A percentile compares a stretch with the other conserved stretches of the same genome.
Evolutionary conservation across 2,888 invertebrate genomes (phyloP).

Genomic region (Ormyrus pomaceus): DNA sequence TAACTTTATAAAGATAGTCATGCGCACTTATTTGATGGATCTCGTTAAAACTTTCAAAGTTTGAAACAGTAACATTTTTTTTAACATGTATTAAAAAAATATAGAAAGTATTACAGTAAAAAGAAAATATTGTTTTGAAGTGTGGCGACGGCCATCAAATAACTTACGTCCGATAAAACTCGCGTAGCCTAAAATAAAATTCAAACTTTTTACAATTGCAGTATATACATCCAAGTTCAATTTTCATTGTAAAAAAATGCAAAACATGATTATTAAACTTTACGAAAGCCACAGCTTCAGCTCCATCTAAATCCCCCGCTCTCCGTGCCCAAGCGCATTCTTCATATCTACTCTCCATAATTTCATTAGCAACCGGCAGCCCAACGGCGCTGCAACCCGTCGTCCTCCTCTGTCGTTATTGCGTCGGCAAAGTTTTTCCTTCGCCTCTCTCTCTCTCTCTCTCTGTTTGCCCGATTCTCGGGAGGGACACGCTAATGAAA

Average conservation of each 20-base stretch:
- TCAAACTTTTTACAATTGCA: too few relatives aligned
- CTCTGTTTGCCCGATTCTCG: slow-evolving; percentile 17
- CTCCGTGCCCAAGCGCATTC: neutral
- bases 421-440: slow-evolving; percentile 29
- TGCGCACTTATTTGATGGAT: too few relatives aligned
- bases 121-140: too few relatives aligned
- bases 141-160: too few relatives aligned
- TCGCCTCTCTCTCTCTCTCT: neutral
- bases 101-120: too few relatives aligned
- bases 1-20: too few relatives aligned
- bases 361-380: slow-evolving; percentile 11
- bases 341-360: neutral
- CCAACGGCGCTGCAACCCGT: neutral
- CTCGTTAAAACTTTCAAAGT: too few relatives aligned
- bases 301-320: neutral
- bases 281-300: too few relatives aligned
- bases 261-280: neutral
- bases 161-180: too few relatives aligned
- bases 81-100: too few relatives aligned
- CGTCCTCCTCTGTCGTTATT: neutral
- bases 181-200: too few relatives aligned
- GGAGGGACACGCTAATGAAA: slow-evolving; percentile 39
- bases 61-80: too few relatives aligned
- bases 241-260: neutral
- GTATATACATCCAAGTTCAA: neutral